phyloP scores from a whole-genome alignment of 2,113 vertebrate species.

The Glareola pratincola region DNA sequence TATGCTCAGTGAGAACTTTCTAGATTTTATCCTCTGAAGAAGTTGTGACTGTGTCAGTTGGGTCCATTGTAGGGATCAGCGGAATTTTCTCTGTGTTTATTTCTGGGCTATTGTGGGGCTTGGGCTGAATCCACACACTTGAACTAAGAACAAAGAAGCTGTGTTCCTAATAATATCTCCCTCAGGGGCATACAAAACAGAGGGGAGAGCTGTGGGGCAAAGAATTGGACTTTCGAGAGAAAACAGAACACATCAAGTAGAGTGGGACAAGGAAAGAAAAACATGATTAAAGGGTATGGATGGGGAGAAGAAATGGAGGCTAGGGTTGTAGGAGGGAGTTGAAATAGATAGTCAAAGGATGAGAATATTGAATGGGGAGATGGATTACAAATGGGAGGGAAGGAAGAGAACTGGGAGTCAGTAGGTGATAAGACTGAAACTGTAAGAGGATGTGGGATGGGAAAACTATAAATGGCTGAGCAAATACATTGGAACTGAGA shows the following conservation, averaged over 20 bases:
- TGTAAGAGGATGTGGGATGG: slow-evolving; percentile 1
- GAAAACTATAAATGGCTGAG: neutral
- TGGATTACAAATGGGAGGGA: neutral
- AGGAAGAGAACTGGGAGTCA: neutral
- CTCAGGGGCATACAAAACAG: neutral
- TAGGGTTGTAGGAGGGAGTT: neutral
- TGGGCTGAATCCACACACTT: neutral
- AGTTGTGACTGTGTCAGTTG: neutral
- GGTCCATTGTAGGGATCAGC: neutral
- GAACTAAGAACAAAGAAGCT: neutral
- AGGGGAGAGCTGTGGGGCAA: neutral
- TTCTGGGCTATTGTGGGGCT: neutral
- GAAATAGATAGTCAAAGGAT: neutral
- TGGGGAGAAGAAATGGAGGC: neutral
- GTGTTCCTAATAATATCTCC: neutral
- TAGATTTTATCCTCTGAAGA: neutral
- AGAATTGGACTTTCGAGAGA: neutral
- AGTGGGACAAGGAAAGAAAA: neutral
- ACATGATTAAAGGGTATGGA: neutral
- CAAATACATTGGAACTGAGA: slow-evolving; percentile 19
- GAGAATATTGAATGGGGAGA: neutral
- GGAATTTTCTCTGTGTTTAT: neutral
- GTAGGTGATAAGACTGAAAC: neutral
- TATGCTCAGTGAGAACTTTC: neutral
- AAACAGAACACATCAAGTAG: neutral